Evolutionary conservation across 2,113 vertebrate species (phyloP).

Genomic region (Hyperoodon ampullatus): DNA sequence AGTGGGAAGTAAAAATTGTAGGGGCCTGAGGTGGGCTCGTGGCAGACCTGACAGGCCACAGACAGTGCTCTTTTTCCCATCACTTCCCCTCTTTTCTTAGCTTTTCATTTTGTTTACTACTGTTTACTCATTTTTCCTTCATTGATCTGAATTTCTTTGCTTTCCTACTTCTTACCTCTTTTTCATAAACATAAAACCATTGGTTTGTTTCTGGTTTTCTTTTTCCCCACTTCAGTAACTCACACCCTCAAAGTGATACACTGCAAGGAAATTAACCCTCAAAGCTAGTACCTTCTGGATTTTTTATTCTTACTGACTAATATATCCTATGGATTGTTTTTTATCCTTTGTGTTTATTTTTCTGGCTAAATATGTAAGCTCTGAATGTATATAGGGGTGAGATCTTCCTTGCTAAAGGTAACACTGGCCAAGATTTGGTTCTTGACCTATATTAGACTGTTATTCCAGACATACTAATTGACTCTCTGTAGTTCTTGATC

Average conservation of each 20-base stretch:
- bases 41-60: background rate
- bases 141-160: slow-evolving; percentile 14
- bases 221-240: background rate
- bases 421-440: background rate
- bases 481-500: background rate
- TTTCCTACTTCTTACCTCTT: slow-evolving; percentile 6
- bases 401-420: slow-evolving; percentile 2
- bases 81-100: background rate
- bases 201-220: background rate
- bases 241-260: background rate
- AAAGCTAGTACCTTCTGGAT: background rate
- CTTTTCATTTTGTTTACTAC: slow-evolving; percentile 1
- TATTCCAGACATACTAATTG: background rate
- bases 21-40: background rate
- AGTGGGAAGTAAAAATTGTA: background rate
- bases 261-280: background rate
- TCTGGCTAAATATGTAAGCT: slow-evolving; percentile 14
- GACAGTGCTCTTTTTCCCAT: background rate
- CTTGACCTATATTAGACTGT: background rate
- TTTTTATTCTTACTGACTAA: slow-evolving; percentile 41
- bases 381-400: background rate
- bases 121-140: background rate
- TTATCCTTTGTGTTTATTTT: slow-evolving; percentile 17
- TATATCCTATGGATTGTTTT: background rate
- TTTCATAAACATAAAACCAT: slow-evolving; percentile 11